Base-by-base conservation (phyloP, 1,140 invertebrate genomes). In the Achroia grisella region DNA sequence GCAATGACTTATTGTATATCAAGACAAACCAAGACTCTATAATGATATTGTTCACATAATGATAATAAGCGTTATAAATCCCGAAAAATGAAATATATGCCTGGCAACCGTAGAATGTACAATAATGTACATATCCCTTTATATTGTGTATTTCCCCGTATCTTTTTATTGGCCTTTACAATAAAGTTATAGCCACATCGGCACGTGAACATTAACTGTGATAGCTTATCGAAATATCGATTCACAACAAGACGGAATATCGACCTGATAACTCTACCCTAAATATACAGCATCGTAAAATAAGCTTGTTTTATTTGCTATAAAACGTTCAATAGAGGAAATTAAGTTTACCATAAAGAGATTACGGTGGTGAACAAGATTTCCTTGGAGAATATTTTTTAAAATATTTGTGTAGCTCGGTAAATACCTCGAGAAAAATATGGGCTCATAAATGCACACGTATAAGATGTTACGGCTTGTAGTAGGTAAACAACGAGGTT, bases 281-380 rank as follows among this genome's bases (percentile, higher is more conserved):
- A 55, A 71, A 71, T 62, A 69, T 62, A 66, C 53, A 45, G 47
- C 39, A 45, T 62, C 60, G 54, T 70, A 68, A 70, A 72, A 41
- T 39, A 46, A 36, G 15, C 53, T 47, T 54, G 36, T 59, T 72
- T 67, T 62, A 65, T 69, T 51, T 32, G 36, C 59, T 39, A 66
- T 70, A 68, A 70, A 70, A 63, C 53, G 47, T 63, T 57, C 50
- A 61, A 69, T 67, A 51, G 34, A 53, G 62, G 54, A 66, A 63
- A 66, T 71, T 57, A 61, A 62, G 46, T 58, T 56, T 48, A 50
- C 33, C 47, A 35, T 58, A 58, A 50, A 40, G 23, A 40, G 23
- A 40, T 40, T 40, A 40, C 39, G 13, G 11, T n/a, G 36, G 36
- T 40, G 39, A 39, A 39, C 14, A 39, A 40, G 39, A 40, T 40